phyloP scores from a whole-genome alignment of 2,888 invertebrate species.

The Horisme vitalbata region DNA sequence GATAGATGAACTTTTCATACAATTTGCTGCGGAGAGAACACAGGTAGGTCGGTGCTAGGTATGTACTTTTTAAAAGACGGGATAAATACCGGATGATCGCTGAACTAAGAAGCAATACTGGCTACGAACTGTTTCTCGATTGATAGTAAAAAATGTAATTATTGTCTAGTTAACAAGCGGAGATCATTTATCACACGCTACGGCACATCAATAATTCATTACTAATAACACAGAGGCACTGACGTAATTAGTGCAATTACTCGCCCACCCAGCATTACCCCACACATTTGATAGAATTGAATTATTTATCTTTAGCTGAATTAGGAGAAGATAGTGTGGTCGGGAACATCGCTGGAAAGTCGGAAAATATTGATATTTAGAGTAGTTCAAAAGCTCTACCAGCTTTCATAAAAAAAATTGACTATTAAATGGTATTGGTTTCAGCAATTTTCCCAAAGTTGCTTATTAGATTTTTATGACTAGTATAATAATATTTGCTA shows the following conservation, averaged over 20 bases:
- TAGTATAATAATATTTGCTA: too few relatives aligned
- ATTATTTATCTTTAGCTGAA: conserved; percentile 70
- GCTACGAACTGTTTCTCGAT: conserved; percentile 30
- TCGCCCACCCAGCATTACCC: conserved; percentile 71
- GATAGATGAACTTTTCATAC: conserved; percentile 52
- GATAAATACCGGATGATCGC: conserved; percentile 16
- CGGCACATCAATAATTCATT: conserved; percentile 76
- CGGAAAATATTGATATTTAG: too few relatives aligned
- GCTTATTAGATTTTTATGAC: too few relatives aligned
- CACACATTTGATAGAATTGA: conserved; percentile 57
- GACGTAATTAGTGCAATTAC: conserved; percentile 79
- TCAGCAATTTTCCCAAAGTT: too few relatives aligned
- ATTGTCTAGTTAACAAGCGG: conserved; percentile 57
- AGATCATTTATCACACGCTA: conserved; percentile 65
- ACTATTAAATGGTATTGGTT: too few relatives aligned
- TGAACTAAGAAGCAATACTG: conserved; percentile 20
- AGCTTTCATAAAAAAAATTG: neutral
- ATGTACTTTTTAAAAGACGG: conserved; percentile 13
- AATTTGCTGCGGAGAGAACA: too few relatives aligned
- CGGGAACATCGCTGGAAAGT: neutral
- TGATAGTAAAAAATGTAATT: conserved; percentile 40
- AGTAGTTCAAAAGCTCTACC: too few relatives aligned
- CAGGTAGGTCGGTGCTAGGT: too few relatives aligned
- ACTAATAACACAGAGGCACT: conserved; percentile 70
- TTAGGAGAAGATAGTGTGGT: conserved; percentile 43